Percentiles rank a stretch among this genome's conserved stretches.
Conservation (phyloP, 2,113 vertebrate species). For the Polyodon spathula region DNA sequence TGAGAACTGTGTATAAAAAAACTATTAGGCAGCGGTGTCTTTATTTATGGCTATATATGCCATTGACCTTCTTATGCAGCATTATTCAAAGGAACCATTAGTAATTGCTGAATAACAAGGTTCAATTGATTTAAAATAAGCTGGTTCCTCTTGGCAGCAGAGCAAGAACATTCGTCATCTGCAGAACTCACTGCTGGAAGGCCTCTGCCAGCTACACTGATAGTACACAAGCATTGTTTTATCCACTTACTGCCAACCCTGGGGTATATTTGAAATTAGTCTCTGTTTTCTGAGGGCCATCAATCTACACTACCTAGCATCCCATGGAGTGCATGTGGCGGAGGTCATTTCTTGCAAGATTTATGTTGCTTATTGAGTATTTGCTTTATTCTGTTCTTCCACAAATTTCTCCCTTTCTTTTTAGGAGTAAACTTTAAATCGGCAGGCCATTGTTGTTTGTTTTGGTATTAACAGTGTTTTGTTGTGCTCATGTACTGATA, state of each 20-base stretch:
- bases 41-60: constrained; percentile 27
- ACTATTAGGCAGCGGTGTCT: constrained; percentile 8
- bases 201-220: background rate
- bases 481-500: no score
- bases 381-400: no score
- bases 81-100: background rate
- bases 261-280: background rate
- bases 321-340: no score
- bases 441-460: no score
- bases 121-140: constrained; percentile 34
- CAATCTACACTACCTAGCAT: no score
- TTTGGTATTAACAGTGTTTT: no score
- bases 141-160: constrained; percentile 25
- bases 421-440: no score
- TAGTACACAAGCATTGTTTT: background rate
- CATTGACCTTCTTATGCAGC: constrained; percentile 28
- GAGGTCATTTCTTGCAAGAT: no score
- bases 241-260: background rate
- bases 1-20: constrained; percentile 21
- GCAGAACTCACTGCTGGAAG: constrained; percentile 7
- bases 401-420: no score
- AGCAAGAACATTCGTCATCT: constrained; percentile 28
- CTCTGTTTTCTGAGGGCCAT: background rate
- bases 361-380: background rate
- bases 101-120: constrained; percentile 36